These are phyloP conservation scores for Acrocyrtus sp. DNA, from an alignment of 2,888 invertebrate species.

Conservation along the genomic window DNA sequence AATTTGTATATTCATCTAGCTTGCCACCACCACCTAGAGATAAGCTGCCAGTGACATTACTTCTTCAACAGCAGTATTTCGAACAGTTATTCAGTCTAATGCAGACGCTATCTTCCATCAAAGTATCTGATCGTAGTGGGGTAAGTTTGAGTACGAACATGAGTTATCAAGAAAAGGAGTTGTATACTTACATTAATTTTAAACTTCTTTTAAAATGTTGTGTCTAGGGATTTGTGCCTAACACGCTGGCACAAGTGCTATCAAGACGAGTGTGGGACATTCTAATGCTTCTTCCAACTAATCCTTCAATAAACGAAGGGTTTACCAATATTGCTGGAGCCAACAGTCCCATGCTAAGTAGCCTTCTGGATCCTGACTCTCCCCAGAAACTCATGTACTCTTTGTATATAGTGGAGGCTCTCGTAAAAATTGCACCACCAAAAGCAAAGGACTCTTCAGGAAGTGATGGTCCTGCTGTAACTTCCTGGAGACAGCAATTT, in stretches of 20 bases:
- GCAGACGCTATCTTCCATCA: slow-evolving; percentile 90
- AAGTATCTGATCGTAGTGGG: slow-evolving; percentile 78
- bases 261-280: slow-evolving; percentile 96
- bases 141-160: slow-evolving; percentile 65
- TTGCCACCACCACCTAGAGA: slow-evolving; percentile 88
- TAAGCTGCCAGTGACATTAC: slow-evolving; percentile 83
- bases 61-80: slow-evolving; percentile 88
- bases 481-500: slow-evolving; percentile 80
- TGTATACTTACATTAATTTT: slow-evolving; percentile 15
- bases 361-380: slow-evolving; percentile 85
- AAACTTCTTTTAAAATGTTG: slow-evolving; percentile 9
- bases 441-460: slow-evolving; percentile 27
- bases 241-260: slow-evolving; percentile 87
- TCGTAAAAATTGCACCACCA: slow-evolving; percentile 65
- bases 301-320: slow-evolving; percentile 83
- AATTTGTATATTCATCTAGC: slow-evolving; percentile 87
- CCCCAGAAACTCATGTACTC: slow-evolving; percentile 97
- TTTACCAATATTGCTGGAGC: slow-evolving; percentile 76
- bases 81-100: slow-evolving; percentile 90
- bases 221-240: slow-evolving; percentile 75
- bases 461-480: slow-evolving; percentile 25
- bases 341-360: slow-evolving; percentile 72
- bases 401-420: slow-evolving; percentile 86
- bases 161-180: neutral
- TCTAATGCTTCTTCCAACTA: slow-evolving; percentile 89